Base-by-base conservation (phyloP, 2,888 invertebrate genomes). In the Odontomyia ornata region DNA sequence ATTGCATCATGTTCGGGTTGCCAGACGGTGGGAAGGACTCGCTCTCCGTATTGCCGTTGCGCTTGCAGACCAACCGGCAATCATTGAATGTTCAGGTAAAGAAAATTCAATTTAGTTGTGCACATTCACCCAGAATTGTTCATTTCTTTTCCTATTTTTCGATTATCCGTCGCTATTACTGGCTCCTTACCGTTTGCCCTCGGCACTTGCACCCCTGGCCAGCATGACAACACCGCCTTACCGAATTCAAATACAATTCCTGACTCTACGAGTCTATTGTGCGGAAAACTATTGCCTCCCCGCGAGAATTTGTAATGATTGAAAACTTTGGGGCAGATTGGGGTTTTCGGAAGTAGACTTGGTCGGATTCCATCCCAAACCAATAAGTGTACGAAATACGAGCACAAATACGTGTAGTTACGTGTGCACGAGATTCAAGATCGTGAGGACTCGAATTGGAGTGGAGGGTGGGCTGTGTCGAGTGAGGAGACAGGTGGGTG, bases 291-390 rank as follows among this genome's bases (percentile, higher is more conserved):
- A 69, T 30, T 28, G 18, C 69, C 30, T 9, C 69, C 69, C 46
- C 69, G 69, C 69, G 69, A 69, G 69, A 69, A 69, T 69, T 69
- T 47, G 46, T 69, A 46, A 28, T 69, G 69, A 69, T 69, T 69
- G 69, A 69, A 69, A 69, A 69, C 23, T 69, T 47, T 43, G 69
- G n/a, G 46, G 46, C 5, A 47, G 65, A 30, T 65, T 65, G 25
- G 13, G 69, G 46, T 46, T 69, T 69, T 47, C 30, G 46, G 69
- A 25, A 30, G 21, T 65, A n/a, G 65, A 21, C 43, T 13, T 7
- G 47, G 47, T 30, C 28, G 23, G 5, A 11, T 36, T 11, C 4
- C 13, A 1, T 69, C 18, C 47, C 65, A 65, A 25, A 23, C 46
- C 25, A 47, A 69, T 15, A 15, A 30, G 46, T 47, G 15, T 46